These are phyloP conservation scores for Pelochelys cantorii DNA, from an alignment of 2,797 vertebrate species.

Conservation along the genomic window DNA sequence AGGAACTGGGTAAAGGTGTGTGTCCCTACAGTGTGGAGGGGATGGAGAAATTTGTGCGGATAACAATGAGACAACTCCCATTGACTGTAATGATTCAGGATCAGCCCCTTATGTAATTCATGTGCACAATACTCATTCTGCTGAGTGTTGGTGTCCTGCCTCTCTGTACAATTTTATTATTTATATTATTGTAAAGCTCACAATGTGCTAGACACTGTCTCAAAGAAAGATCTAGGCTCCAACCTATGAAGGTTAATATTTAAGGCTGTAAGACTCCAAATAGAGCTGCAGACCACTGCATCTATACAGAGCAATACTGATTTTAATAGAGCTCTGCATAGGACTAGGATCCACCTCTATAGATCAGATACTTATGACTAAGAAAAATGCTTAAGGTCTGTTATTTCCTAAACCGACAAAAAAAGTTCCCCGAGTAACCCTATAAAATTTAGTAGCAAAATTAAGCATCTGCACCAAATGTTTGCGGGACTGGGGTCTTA, in stretches of 20 bases:
- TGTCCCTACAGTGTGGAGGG: too few relatives aligned
- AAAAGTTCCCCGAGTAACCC: rapidly evolving
- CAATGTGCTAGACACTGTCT: neutral
- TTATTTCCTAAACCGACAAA: neutral
- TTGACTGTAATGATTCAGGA: neutral
- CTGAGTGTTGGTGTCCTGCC: neutral
- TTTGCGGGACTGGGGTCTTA: neutral
- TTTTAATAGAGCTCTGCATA: neutral
- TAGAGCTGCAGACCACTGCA: rapidly evolving
- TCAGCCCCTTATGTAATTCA: neutral
- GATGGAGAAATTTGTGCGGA: too few relatives aligned
- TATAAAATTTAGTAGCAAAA: neutral
- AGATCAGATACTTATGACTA: neutral
- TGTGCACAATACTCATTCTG: neutral
- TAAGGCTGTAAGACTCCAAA: neutral
- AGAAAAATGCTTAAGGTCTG: neutral
- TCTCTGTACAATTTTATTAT: neutral
- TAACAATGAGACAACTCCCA: neutral
- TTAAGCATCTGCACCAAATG: neutral
- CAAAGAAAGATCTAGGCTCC: neutral
- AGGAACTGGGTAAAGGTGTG: too few relatives aligned
- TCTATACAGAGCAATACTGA: neutral
- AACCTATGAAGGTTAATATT: neutral
- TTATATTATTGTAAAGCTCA: neutral
- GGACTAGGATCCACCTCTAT: neutral